Evolutionary conservation across 2,888 invertebrate species (phyloP).

Genomic region (Andrena bicolor): DNA sequence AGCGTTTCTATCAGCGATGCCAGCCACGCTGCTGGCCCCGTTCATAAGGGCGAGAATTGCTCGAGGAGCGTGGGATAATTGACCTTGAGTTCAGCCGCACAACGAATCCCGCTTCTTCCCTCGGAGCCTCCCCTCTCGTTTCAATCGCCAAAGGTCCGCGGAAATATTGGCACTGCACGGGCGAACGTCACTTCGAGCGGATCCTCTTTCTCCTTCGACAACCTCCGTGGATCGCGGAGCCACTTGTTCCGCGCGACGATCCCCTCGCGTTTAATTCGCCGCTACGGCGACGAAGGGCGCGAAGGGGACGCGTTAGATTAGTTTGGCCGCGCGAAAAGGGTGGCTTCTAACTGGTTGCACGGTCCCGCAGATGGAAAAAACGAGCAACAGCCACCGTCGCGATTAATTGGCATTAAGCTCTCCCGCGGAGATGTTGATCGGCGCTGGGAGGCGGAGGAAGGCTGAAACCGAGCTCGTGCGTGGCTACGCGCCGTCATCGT

Average conservation of each 20-base stretch:
- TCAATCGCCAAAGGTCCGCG: too few relatives aligned
- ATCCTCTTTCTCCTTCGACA: too few relatives aligned
- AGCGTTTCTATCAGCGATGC: conserved; percentile 60
- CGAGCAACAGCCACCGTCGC: conserved; percentile 27
- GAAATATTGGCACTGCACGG: not conserved
- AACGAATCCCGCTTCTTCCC: not conserved
- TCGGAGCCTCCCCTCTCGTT: not conserved
- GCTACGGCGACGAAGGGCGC: not conserved
- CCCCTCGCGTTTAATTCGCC: not conserved
- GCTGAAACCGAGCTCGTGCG: conserved; percentile 46
- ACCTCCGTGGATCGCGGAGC: too few relatives aligned
- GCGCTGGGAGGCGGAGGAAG: conserved; percentile 28
- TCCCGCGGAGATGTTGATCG: conserved; percentile 51
- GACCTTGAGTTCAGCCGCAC: not conserved
- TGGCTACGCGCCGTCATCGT: conserved; percentile 50
- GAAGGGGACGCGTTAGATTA: not conserved
- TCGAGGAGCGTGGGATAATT: conserved; percentile 20
- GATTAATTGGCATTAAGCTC: conserved; percentile 35
- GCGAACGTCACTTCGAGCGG: not conserved
- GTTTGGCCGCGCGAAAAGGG: not conserved
- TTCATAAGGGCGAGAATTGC: conserved; percentile 44
- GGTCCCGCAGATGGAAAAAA: conserved; percentile 37
- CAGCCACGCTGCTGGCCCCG: conserved; percentile 45
- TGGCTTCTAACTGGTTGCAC: conserved; percentile 11
- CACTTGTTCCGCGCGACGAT: not conserved